A percentile compares a stretch with the other conserved stretches of the same genome.
Conservation (phyloP, 2,888 invertebrate species). For the Noctua pronuba region DNA sequence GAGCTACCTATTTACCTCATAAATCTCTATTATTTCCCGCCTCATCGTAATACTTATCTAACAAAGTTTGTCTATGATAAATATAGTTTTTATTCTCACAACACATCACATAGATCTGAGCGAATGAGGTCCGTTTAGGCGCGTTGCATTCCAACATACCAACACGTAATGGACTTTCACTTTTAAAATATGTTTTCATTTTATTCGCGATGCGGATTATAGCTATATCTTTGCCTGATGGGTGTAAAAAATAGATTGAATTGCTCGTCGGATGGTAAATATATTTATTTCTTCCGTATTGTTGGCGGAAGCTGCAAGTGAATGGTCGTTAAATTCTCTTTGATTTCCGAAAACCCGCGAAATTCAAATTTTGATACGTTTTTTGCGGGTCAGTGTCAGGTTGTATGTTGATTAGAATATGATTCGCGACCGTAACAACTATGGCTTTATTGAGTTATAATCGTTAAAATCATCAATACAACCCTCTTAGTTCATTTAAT, state of each 20-base stretch:
- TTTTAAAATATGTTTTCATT: slow-evolving; percentile 66
- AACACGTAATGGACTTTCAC: slow-evolving; percentile 66
- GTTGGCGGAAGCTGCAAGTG: not conserved
- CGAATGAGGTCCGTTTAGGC: slow-evolving; percentile 53
- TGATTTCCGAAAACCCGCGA: not conserved
- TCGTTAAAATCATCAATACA: too few species aligned
- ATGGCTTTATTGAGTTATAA: too few species aligned
- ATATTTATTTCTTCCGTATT: slow-evolving; percentile 20
- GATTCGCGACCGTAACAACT: too few species aligned
- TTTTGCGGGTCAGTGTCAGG: too few species aligned
- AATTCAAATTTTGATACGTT: too few species aligned
- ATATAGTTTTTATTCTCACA: slow-evolving; percentile 53
- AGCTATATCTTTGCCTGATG: slow-evolving; percentile 17
- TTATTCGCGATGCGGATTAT: slow-evolving; percentile 49
- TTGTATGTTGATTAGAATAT: too few species aligned
- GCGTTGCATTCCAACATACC: slow-evolving; percentile 63
- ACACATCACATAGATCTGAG: slow-evolving; percentile 51
- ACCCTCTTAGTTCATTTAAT: too few species aligned
- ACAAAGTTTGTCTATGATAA: slow-evolving; percentile 40
- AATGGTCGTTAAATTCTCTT: not conserved
- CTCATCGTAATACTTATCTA: not conserved
- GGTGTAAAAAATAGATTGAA: slow-evolving; percentile 35
- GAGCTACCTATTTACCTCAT: not conserved
- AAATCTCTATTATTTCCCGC: not conserved
- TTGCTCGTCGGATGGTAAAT: slow-evolving; percentile 13